Conservation (phyloP, 1,140 invertebrate genomes). For the Brachionus calyciflorus region DNA sequence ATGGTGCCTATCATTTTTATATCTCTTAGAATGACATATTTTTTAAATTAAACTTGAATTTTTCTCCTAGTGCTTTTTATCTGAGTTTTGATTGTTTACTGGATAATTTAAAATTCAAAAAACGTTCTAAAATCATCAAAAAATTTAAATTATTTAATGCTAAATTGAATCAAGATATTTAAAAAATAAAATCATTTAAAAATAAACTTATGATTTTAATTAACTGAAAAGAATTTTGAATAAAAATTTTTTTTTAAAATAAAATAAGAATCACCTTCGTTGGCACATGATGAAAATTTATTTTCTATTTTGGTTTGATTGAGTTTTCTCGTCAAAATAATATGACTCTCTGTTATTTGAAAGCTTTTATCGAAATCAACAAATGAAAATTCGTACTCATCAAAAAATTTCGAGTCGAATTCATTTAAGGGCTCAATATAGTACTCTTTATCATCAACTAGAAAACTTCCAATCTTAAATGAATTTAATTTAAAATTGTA, state of each 20-base stretch:
- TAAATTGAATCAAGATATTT: too few species aligned
- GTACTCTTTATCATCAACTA: background rate
- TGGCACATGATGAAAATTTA: background rate
- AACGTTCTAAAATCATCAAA: too few species aligned
- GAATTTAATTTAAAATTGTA: too few species aligned
- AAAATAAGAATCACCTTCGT: background rate
- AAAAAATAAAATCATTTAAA: too few species aligned
- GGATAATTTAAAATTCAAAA: background rate
- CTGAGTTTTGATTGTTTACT: background rate
- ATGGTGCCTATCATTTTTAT: background rate
- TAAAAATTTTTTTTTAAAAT: background rate
- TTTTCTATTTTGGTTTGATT: background rate
- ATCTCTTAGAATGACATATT: constrained; percentile 27
- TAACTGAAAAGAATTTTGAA: background rate
- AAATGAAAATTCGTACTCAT: constrained; percentile 4
- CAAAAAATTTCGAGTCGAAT: constrained; percentile 3
- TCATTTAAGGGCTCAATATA: constrained; percentile 3
- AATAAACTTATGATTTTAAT: background rate
- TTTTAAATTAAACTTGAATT: constrained; percentile 36
- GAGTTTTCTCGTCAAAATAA: background rate
- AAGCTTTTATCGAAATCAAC: background rate
- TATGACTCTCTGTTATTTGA: background rate
- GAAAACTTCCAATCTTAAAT: constrained; percentile 20
- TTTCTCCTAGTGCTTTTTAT: background rate
- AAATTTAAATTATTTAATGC: too few species aligned